Conservation (phyloP, 2,113 vertebrate species). For the Mesitornis unicolor region DNA sequence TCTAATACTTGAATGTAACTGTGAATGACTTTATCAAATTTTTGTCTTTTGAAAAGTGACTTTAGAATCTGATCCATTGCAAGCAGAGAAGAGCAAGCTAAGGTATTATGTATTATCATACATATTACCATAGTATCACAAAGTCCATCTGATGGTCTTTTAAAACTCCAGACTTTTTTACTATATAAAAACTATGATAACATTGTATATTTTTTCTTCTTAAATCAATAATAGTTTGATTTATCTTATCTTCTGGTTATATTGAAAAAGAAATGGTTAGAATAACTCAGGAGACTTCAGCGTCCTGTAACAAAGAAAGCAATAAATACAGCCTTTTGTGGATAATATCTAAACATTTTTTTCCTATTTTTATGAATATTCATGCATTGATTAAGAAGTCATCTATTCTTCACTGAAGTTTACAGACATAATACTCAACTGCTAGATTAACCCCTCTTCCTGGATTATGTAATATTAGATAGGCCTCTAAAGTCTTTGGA, state of each 20-base stretch:
- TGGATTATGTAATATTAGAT: not conserved
- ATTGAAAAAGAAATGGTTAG: not conserved
- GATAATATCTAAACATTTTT: not conserved
- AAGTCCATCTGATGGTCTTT: not conserved
- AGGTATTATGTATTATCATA: not conserved
- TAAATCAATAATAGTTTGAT: not conserved
- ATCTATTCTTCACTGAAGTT: not conserved
- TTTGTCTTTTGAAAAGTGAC: not conserved
- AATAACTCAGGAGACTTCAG: not conserved
- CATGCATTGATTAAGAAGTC: not conserved
- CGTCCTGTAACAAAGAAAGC: not conserved
- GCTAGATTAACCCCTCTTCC: not conserved
- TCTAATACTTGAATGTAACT: not conserved
- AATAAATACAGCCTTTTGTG: not conserved
- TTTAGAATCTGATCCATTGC: not conserved
- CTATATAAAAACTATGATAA: not conserved
- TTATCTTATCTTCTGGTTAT: not conserved
- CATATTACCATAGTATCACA: not conserved
- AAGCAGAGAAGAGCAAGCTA: not conserved
- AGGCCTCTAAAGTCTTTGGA: not conserved
- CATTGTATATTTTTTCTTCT: not conserved
- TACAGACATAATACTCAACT: not conserved
- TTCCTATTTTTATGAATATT: not conserved
- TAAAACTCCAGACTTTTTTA: not conserved
- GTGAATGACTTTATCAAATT: accelerated